Evolutionary conservation across 2,888 invertebrate species (phyloP), one percentile per base, ranked within the genome.

Genomic region (Lepidocyrtinus sp.): DNA sequence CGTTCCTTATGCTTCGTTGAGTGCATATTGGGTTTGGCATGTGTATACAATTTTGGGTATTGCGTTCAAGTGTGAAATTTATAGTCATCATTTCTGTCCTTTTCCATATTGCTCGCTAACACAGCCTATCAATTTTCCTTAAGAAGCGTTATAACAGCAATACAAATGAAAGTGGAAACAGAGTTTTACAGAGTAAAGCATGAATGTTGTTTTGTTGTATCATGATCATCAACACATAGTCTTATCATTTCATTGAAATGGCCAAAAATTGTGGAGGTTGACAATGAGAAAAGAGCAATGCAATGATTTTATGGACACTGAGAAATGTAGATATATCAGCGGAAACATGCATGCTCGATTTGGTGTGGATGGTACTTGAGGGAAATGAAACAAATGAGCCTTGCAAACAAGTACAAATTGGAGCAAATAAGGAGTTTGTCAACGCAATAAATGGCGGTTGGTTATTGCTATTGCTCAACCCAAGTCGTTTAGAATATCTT

Each of bases 331-430:
- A 50, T 50, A 50, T 50, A 50, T 50, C 50, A 50, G 71, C 45
- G 77, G 77, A 78, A 72, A 68, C 73, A 63, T 78, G 78, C 63
- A 73, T 78, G 78, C 72, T 78, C 77, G 77, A 77, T 77, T 77
- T 77, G 63, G 77, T 77, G 77, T 71, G 50, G 72, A 73, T 73
- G 78, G 78, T 65, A 78, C 78, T 72, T 78, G 78, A 78, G 78
- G 78, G 78, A 78, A 78, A 78, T 78, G 72, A 64, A 80, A 80
- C 72, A 76, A 81, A 81, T 76, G 72, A 68, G 71, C 61, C 74
- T 75, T 75, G 79, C 68, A 74, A 75, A 82, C 82, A 82, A 79
- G 82, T 71, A 82, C 82, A 82, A 82, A 82, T 82, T 64, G 82
- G 64, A 78, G 78, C 75, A 72, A 74, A 73, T 79, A 79, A 78